Evolutionary conservation across 2,113 vertebrate genomes (phyloP), one percentile per base, ranked within the genome.

Genomic region (Atrichornis clamosus): DNA sequence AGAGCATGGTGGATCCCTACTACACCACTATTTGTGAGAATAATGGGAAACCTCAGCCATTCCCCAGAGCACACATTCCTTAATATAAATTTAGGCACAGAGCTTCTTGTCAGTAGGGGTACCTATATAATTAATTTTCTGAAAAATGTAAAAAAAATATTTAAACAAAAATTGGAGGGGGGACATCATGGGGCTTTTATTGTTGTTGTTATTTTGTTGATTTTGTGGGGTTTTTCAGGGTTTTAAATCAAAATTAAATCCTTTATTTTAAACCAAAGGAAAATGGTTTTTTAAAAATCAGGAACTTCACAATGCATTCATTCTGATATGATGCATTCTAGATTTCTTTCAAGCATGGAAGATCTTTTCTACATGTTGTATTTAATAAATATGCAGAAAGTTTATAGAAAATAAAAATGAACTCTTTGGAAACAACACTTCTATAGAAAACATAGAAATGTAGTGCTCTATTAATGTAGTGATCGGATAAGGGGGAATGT

Each of bases 341-440:
- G 6, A 80, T 74, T 64, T 53, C 24, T 44, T 81, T 70, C 28
- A 55, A 63, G 5, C 1, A 67, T 10, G 1, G 24, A 69, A 52
- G 1, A 3, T 70, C 74, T 74, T 23, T 77, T 69, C 27, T 4
- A 15, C 13, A 13, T 20, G 18, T 1, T 62, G 1, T 39, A 11
- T 60, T 69, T 18, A 39, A 68, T 24, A 68, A 75, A 74, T 42
- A 58, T 8, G 11, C 13, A 68, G 19, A 72, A 68, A n/a, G 55
- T 4, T 17, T 55, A 26, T 3, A 27, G 10, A 1, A 63, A 47
- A 52, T n/a, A n/a, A 47, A 30, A 52, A 9, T 0, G 0, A 58
- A 4, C 2, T 6, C 10, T 30, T 33, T 53, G 28, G 19, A 84
- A 86, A 73, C 1, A 63, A 42, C 1, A 55, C 37, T 59, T 68